A percentile compares a stretch with the other conserved stretches of the same genome.
Conservation (phyloP, 2,888 invertebrate genomes). For the Acleris sparsana region DNA sequence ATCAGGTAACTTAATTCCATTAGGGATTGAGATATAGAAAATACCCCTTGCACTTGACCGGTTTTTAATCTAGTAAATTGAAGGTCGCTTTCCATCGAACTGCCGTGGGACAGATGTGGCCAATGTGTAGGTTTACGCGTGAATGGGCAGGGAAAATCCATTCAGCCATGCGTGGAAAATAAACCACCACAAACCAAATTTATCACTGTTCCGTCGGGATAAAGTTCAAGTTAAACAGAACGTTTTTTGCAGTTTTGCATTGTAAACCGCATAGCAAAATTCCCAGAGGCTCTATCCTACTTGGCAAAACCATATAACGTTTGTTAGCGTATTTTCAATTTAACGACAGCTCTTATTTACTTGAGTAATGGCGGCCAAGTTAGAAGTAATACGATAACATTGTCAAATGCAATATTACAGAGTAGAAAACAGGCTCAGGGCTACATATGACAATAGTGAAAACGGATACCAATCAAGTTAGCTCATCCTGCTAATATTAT, state of each 20-base stretch:
- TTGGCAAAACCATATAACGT: too few relatives aligned
- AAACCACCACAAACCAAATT: conserved; percentile 1
- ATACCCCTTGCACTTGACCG: conserved; percentile 15
- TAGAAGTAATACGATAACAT: too few relatives aligned
- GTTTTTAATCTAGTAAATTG: conserved; percentile 45
- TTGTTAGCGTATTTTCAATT: too few relatives aligned
- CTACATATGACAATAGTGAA: too few relatives aligned
- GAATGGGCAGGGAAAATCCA: conserved; percentile 7
- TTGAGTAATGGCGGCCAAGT: too few relatives aligned
- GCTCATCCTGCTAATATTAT: too few relatives aligned
- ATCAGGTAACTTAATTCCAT: conserved; percentile 7
- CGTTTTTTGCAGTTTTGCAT: conserved; percentile 1
- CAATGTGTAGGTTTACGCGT: conserved; percentile 29
- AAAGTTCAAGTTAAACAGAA: conserved; percentile 7
- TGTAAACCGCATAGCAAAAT: background rate
- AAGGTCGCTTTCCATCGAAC: conserved; percentile 33
- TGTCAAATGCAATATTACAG: too few relatives aligned
- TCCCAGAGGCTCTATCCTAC: too few relatives aligned
- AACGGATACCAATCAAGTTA: too few relatives aligned
- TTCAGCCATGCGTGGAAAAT: background rate
- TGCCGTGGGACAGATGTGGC: conserved; percentile 36
- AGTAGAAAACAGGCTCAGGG: too few relatives aligned
- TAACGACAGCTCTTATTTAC: too few relatives aligned
- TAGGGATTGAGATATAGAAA: background rate
- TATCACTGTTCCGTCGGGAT: background rate